A percentile compares a stretch with the other conserved stretches of the same genome.
Conservation (phyloP, 2,113 vertebrate genomes). For the Cygnus atratus region DNA sequence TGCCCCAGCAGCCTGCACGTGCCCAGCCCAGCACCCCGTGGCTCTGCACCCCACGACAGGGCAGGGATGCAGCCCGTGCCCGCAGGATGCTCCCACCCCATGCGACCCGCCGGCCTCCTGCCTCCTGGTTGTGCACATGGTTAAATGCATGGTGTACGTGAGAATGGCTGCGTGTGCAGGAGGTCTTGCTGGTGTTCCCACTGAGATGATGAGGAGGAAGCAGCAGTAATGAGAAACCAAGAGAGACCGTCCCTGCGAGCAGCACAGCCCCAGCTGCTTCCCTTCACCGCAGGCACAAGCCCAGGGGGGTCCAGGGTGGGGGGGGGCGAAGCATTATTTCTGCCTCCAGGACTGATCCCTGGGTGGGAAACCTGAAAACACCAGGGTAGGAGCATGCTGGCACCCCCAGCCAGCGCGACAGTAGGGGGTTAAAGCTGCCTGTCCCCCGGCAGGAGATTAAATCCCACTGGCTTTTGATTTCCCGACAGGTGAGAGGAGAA, state of each 20-base stretch:
- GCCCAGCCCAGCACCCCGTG: neutral
- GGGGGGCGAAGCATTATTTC: rapidly evolving
- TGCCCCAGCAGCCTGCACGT: neutral
- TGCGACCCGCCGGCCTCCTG: rapidly evolving
- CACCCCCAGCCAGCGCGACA: neutral
- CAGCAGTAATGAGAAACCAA: neutral
- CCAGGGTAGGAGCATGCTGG: neutral
- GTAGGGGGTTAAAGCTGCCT: conserved; percentile 39
- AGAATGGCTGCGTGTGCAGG: neutral
- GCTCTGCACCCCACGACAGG: rapidly evolving
- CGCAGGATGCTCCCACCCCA: neutral
- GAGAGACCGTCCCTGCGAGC: rapidly evolving
- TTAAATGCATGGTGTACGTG: neutral
- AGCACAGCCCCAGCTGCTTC: neutral
- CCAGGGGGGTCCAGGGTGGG: neutral
- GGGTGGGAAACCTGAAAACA: neutral
- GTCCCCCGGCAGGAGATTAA: neutral
- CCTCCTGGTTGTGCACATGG: neutral
- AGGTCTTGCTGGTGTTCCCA: neutral
- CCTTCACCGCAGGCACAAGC: neutral
- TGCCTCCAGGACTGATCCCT: neutral
- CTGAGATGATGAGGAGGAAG: neutral
- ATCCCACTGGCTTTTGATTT: conserved; percentile 14
- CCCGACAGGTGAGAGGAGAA: conserved; percentile 60
- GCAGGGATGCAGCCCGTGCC: neutral